These are phyloP conservation scores for Idaea dimidiata DNA, from an alignment of 2,888 invertebrate genomes.

Conservation along the genomic window DNA sequence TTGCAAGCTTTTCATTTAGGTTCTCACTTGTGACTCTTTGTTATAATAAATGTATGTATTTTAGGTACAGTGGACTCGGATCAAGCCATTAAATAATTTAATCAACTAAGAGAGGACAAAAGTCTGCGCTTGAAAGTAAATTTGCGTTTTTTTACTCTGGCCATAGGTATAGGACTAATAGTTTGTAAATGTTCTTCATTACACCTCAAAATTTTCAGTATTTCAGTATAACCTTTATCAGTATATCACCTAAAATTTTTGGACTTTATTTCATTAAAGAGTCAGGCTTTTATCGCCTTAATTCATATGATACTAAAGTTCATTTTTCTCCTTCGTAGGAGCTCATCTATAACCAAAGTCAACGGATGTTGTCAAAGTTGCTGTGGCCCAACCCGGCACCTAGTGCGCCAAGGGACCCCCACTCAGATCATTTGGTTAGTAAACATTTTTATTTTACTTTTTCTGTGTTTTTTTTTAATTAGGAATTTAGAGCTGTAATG, in stretches of 20 bases:
- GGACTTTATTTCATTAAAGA: constrained; percentile 7
- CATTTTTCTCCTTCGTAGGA: constrained; percentile 79
- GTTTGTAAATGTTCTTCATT: background rate
- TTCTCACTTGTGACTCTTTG: no score
- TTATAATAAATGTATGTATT: no score
- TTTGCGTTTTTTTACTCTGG: no score
- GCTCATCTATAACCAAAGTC: constrained; percentile 81
- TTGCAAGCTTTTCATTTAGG: no score
- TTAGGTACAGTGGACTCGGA: no score
- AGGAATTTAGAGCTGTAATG: background rate
- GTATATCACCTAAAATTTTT: background rate
- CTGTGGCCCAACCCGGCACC: constrained; percentile 79
- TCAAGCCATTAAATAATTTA: no score
- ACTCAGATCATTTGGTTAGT: constrained; percentile 81
- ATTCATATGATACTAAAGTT: constrained; percentile 71
- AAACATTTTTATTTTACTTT: constrained; percentile 54
- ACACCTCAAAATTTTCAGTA: background rate
- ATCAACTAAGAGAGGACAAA: no score
- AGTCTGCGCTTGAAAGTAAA: no score
- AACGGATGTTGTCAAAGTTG: constrained; percentile 81
- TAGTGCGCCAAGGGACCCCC: constrained; percentile 78
- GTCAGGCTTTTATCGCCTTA: constrained; percentile 59
- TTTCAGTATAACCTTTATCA: background rate
- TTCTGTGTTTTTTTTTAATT: background rate
- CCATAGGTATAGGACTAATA: no score